Evolutionary conservation across 2,113 vertebrate species (phyloP).

Genomic region (Cisticola juncidis): DNA sequence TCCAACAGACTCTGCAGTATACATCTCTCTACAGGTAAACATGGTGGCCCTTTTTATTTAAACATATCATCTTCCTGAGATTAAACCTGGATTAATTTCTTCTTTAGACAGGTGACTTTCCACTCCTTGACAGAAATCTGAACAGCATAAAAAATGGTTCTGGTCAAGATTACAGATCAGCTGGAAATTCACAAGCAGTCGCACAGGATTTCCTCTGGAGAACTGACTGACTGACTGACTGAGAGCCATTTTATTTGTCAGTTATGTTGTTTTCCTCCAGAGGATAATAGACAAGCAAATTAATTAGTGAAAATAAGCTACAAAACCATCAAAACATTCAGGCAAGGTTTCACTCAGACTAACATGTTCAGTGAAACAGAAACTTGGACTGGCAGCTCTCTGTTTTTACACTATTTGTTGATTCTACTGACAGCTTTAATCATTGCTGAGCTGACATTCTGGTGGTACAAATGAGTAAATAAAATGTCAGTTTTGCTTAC

Average conservation of each 20-base stretch:
- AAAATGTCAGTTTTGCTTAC: constrained; percentile 56
- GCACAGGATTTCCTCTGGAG: neutral
- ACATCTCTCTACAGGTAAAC: neutral
- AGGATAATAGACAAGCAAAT: constrained; percentile 54
- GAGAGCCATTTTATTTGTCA: constrained; percentile 52
- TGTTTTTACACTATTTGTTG: constrained; percentile 50
- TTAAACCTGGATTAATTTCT: neutral
- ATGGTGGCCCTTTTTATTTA: neutral
- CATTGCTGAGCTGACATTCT: constrained; percentile 49
- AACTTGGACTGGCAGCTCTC: constrained; percentile 27
- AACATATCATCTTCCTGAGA: neutral
- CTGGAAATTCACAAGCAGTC: constrained; percentile 22
- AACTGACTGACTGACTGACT: neutral
- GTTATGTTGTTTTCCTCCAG: constrained; percentile 32
- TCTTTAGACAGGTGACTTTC: neutral
- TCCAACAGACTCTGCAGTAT: neutral
- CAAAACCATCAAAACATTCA: constrained; percentile 57
- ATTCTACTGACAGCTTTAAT: constrained; percentile 59
- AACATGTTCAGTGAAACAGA: constrained; percentile 45
- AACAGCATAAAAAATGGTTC: neutral
- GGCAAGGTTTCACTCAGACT: constrained; percentile 52
- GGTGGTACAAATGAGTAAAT: constrained; percentile 62
- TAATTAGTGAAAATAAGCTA: constrained; percentile 52
- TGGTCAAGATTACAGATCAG: constrained; percentile 13
- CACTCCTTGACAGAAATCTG: neutral